These are phyloP conservation scores for Pipra filicauda DNA, from an alignment of 2,113 vertebrate species.

Conservation along the genomic window DNA sequence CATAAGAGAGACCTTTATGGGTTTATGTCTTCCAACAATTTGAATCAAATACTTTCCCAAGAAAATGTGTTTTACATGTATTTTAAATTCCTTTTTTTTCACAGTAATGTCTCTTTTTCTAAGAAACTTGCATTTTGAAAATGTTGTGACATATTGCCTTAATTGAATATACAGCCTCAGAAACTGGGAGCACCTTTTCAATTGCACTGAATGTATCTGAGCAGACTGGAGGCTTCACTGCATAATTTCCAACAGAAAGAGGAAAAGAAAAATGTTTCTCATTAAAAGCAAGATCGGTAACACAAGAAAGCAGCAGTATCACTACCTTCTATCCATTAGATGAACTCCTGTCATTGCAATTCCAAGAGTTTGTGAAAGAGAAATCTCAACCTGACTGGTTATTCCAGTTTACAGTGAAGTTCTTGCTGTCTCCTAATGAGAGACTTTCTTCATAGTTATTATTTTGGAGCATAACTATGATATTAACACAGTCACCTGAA, in stretches of 20 bases:
- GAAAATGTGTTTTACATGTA: slow-evolving; percentile 37
- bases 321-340: neutral
- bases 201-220: neutral
- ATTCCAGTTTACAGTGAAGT: neutral
- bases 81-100: slow-evolving; percentile 44
- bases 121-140: slow-evolving; percentile 69
- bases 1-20: slow-evolving; percentile 2
- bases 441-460: neutral
- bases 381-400: neutral
- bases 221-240: slow-evolving; percentile 12
- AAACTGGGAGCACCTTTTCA: slow-evolving; percentile 59
- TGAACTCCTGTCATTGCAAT: neutral
- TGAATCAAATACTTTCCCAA: slow-evolving; percentile 10
- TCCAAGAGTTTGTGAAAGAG: neutral
- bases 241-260: neutral
- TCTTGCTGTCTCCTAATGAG: neutral
- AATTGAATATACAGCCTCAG: slow-evolving; percentile 56
- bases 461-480: neutral
- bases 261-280: neutral
- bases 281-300: neutral
- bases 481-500: slow-evolving; percentile 1
- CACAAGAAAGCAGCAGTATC: neutral
- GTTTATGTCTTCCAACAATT: slow-evolving; percentile 42
- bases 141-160: slow-evolving; percentile 69
- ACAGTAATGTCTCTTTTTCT: slow-evolving; percentile 56